These are phyloP conservation scores for Coleophora deauratella DNA, from an alignment of 2,888 invertebrate species.

Conservation along the genomic window DNA sequence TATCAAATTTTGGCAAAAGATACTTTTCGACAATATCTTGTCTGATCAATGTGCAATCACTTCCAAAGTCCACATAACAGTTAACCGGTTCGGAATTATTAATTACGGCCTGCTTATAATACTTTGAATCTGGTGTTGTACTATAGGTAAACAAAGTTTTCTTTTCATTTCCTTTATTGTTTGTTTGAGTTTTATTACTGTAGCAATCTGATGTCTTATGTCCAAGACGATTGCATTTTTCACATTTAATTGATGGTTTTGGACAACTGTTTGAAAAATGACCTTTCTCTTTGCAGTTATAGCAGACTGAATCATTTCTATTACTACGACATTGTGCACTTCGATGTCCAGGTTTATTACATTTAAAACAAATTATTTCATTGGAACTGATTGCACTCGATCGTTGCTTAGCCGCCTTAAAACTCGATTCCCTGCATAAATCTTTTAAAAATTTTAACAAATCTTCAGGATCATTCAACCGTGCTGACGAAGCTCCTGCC, in stretches of 20 bases:
- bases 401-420: no score
- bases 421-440: slow-evolving; percentile 5
- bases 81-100: slow-evolving; percentile 3
- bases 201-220: no score
- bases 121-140: no score
- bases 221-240: slow-evolving; percentile 2
- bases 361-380: no score
- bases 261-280: slow-evolving; percentile 1
- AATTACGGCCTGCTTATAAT: slow-evolving; percentile 3
- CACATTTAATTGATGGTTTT: slow-evolving; percentile 5
- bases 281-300: slow-evolving; percentile 5
- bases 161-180: slow-evolving; percentile 3
- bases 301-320: slow-evolving; percentile 4
- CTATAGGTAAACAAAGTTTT: no score
- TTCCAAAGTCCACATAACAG: slow-evolving; percentile 5
- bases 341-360: slow-evolving; percentile 2
- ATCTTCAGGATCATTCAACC: slow-evolving; percentile 11
- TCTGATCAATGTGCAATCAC: slow-evolving; percentile 3
- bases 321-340: no score
- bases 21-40: neutral
- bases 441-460: slow-evolving; percentile 13
- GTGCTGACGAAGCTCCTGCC: slow-evolving; percentile 9
- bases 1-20: neutral
- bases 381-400: no score
- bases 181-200: neutral